phyloP scores from a whole-genome alignment of 2,797 vertebrate species.

The Ctenosaura bakeri region DNA sequence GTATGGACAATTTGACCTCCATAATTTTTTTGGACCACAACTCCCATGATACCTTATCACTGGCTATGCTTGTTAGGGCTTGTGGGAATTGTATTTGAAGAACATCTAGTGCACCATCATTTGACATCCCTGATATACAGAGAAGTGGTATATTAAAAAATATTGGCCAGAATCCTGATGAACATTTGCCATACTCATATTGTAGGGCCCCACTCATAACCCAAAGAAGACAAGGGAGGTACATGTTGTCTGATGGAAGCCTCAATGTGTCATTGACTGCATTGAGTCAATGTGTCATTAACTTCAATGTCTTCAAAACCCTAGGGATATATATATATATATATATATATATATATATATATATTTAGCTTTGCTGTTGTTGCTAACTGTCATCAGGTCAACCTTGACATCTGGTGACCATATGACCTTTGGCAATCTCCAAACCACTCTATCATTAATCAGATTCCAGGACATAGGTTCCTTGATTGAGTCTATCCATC shows the following conservation, averaged over 20 bases:
- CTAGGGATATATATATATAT: too few species aligned
- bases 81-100: background rate
- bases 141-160: background rate
- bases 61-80: background rate
- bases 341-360: too few species aligned
- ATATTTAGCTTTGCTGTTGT: too few species aligned
- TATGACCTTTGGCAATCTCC: too few species aligned
- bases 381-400: too few species aligned
- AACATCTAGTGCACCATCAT: background rate
- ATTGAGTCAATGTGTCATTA: too few species aligned
- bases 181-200: background rate
- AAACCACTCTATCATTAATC: too few species aligned
- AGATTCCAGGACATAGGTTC: too few species aligned
- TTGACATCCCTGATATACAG: background rate
- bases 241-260: background rate
- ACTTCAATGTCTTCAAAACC: background rate
- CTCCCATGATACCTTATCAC: background rate
- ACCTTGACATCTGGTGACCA: too few species aligned
- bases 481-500: too few species aligned
- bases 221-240: background rate
- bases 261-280: too few species aligned
- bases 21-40: background rate
- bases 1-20: background rate
- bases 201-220: background rate
- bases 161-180: background rate